Conservation (phyloP, 2,888 invertebrate species). For the Orthosia gracilis region DNA sequence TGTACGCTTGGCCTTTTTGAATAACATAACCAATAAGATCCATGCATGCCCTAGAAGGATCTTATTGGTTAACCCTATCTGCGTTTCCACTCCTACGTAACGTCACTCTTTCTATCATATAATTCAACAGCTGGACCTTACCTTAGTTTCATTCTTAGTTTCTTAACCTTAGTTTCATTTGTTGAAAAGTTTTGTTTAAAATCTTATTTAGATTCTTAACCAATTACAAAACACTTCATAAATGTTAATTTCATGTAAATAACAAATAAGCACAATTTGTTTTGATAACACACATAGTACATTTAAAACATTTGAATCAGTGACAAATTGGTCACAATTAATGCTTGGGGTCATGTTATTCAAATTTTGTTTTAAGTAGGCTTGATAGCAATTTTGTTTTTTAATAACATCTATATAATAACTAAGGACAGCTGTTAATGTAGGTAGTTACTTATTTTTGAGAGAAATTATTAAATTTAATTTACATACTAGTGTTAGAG, state of each 20-base stretch:
- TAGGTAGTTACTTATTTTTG: background rate
- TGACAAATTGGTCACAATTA: background rate
- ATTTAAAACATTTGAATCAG: constrained; percentile 2
- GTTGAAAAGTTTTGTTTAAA: background rate
- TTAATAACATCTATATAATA: constrained; percentile 1
- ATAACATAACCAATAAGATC: too few relatives aligned
- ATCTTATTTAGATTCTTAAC: background rate
- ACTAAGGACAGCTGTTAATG: background rate
- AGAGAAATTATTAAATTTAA: background rate
- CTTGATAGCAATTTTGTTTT: background rate
- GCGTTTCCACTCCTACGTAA: too few relatives aligned
- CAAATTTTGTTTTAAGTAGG: constrained; percentile 3
- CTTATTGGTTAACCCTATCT: too few relatives aligned
- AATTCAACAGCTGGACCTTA: background rate
- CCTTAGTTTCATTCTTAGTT: background rate
- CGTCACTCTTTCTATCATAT: too few relatives aligned
- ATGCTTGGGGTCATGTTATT: constrained; percentile 20
- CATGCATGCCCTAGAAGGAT: too few relatives aligned
- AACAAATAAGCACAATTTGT: background rate
- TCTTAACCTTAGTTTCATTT: background rate
- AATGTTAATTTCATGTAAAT: background rate
- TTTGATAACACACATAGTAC: too few relatives aligned
- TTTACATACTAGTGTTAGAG: too few relatives aligned
- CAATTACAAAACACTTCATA: background rate
- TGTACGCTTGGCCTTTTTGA: too few relatives aligned